These are phyloP conservation scores for Chironomus striatipennis DNA, from an alignment of 1,140 invertebrate species.

Conservation along the genomic window DNA sequence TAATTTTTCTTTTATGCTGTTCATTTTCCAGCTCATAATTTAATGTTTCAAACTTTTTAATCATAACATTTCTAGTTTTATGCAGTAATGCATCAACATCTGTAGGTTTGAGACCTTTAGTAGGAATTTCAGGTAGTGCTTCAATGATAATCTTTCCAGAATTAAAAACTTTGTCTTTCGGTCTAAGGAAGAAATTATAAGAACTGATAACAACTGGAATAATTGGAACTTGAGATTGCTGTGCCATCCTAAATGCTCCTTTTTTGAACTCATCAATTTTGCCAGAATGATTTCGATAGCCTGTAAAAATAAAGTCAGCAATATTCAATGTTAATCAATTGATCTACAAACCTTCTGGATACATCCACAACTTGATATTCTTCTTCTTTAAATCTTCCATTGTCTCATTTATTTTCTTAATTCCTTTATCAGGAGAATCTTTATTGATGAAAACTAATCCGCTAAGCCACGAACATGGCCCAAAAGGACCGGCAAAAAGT, in stretches of 20 bases:
- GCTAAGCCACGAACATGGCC: constrained; percentile 75
- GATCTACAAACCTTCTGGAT: constrained; percentile 51
- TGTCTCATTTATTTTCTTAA: constrained; percentile 65
- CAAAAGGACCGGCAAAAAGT: constrained; percentile 85
- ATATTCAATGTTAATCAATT: constrained; percentile 59
- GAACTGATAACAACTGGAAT: constrained; percentile 83
- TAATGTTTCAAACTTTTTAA: constrained; percentile 48
- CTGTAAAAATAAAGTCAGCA: constrained; percentile 47
- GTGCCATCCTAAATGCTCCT: constrained; percentile 88
- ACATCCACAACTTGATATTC: constrained; percentile 57
- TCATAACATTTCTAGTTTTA: constrained; percentile 53
- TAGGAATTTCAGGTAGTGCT: constrained; percentile 66
- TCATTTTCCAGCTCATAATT: background rate
- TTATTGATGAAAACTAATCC: constrained; percentile 88
- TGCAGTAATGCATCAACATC: constrained; percentile 65
- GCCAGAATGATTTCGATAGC: constrained; percentile 57
- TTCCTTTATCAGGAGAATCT: constrained; percentile 69
- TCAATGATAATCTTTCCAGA: constrained; percentile 71
- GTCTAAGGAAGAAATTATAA: constrained; percentile 73
- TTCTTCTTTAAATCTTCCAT: constrained; percentile 62
- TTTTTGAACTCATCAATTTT: constrained; percentile 80
- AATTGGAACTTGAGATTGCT: constrained; percentile 78
- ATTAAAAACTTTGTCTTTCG: constrained; percentile 66
- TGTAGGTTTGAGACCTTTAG: constrained; percentile 58
- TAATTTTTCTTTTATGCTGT: too few species aligned